These are phyloP conservation scores for Nothoprocta perdicaria DNA, from an alignment of 2,113 vertebrate species.

Conservation along the genomic window DNA sequence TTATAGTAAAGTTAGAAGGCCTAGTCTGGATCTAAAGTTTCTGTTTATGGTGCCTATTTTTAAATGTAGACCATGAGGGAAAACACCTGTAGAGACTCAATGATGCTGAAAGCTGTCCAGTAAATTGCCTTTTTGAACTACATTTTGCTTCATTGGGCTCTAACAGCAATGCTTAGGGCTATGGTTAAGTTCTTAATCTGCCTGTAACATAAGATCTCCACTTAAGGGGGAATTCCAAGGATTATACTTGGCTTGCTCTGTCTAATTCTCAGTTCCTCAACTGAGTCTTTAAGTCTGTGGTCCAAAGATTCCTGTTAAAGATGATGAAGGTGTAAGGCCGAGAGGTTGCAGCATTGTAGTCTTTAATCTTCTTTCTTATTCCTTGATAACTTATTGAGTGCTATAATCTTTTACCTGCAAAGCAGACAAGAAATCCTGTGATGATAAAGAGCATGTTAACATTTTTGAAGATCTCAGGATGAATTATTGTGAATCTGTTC, in stretches of 20 bases:
- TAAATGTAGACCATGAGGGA: not conserved
- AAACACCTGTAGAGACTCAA: not conserved
- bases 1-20: not conserved
- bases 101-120: not conserved
- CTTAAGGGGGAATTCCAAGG: not conserved
- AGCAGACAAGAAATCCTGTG: not conserved
- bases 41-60: not conserved
- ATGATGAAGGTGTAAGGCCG: not conserved
- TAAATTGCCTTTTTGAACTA: not conserved
- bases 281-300: not conserved
- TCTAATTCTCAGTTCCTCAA: not conserved
- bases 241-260: not conserved
- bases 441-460: not conserved
- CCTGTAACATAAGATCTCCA: not conserved
- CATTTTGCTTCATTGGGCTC: not conserved
- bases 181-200: not conserved
- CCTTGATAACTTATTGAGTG: not conserved
- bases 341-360: not conserved
- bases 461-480: not conserved
- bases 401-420: conserved; percentile 21
- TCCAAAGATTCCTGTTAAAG: not conserved
- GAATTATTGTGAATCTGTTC: not conserved
- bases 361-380: conserved; percentile 20
- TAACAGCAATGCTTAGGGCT: not conserved
- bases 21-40: not conserved